Conservation (phyloP, 1,140 invertebrate species). For the Leptopilina clavipes region DNA sequence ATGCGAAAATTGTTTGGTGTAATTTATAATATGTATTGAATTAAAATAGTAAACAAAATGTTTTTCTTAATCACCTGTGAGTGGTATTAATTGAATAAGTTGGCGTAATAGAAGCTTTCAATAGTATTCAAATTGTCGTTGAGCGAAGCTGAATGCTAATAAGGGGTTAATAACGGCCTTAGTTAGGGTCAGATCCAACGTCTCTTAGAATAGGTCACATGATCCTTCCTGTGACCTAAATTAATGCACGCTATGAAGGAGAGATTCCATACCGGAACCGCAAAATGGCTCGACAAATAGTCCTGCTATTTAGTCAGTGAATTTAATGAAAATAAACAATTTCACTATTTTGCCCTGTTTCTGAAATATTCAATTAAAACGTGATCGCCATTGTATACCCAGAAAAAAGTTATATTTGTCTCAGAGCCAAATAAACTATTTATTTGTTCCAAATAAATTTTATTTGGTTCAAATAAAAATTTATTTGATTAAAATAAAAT, state of each 20-base stretch:
- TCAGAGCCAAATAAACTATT: too few relatives aligned
- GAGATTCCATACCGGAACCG: constrained; percentile 18
- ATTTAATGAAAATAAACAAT: constrained; percentile 14
- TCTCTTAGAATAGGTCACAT: constrained; percentile 19
- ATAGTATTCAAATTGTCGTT: constrained; percentile 20
- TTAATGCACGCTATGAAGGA: constrained; percentile 11
- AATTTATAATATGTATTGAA: too few relatives aligned
- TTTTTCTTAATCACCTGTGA: too few relatives aligned
- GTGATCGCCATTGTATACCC: too few relatives aligned
- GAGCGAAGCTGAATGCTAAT: background rate
- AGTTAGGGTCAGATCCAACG: constrained; percentile 5
- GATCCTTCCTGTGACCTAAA: constrained; percentile 18
- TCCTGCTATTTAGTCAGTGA: constrained; percentile 14
- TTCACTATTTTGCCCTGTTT: background rate
- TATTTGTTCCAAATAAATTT: too few relatives aligned
- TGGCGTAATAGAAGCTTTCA: background rate
- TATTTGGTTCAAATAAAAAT: too few relatives aligned
- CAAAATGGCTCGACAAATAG: constrained; percentile 19
- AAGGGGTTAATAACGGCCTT: constrained; percentile 19
- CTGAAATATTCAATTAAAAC: background rate
- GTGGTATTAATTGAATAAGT: background rate
- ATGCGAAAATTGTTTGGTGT: too few relatives aligned
- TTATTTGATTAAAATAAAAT: too few relatives aligned
- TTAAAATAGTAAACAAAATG: too few relatives aligned
- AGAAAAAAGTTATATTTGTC: too few relatives aligned